Percentiles rank a stretch among this genome's conserved stretches.
Conservation (phyloP, 2,888 invertebrate genomes). For the Calameuta idolon region DNA sequence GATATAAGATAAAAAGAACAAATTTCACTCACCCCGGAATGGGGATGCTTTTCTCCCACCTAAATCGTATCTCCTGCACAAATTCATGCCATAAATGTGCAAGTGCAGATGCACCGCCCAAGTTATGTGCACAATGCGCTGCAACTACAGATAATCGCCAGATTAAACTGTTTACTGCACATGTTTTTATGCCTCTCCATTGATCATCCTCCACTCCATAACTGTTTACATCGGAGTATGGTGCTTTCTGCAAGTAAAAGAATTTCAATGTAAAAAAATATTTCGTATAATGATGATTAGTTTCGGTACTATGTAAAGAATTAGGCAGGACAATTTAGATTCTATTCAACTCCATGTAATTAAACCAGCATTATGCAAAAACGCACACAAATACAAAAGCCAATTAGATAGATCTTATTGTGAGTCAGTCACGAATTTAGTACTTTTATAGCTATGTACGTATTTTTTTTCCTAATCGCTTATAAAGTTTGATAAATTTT, state of each 20-base stretch:
- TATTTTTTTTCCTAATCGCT: background rate
- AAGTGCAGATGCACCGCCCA: conserved; percentile 80
- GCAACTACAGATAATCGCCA: conserved; percentile 84
- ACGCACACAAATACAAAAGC: background rate
- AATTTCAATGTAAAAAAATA: background rate
- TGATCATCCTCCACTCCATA: conserved; percentile 56
- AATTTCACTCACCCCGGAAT: conserved; percentile 84
- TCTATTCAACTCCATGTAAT: background rate
- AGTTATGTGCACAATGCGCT: conserved; percentile 79
- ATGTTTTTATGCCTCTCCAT: conserved; percentile 76
- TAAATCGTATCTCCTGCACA: conserved; percentile 86
- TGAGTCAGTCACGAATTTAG: background rate
- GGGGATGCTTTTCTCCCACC: conserved; percentile 85
- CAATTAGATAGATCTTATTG: background rate
- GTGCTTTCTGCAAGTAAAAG: conserved; percentile 50
- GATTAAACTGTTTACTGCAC: conserved; percentile 81
- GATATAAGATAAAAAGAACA: conserved; percentile 25
- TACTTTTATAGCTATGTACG: background rate
- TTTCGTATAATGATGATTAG: background rate
- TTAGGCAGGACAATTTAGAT: background rate
- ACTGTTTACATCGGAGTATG: conserved; percentile 54
- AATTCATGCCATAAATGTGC: conserved; percentile 96
- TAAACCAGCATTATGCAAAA: background rate
- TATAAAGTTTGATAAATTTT: background rate
- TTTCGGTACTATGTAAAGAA: background rate